Conservation (phyloP, 1,140 invertebrate genomes). For the Drosophila paulistorum region DNA sequence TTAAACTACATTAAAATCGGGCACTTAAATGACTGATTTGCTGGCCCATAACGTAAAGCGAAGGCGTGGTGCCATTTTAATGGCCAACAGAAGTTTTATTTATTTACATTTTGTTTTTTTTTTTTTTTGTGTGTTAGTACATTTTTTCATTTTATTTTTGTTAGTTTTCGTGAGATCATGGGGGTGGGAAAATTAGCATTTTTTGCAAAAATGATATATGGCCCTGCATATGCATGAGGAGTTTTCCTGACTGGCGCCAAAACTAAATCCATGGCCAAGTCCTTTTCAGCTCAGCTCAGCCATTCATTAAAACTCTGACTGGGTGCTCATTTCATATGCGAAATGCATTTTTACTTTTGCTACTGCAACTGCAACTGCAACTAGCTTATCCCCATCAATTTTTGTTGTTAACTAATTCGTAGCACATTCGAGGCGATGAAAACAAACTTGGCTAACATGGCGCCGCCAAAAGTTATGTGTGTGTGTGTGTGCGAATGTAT, state of each 20-base stretch:
- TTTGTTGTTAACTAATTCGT: conserved; percentile 68
- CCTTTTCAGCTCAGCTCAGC: conserved; percentile 38
- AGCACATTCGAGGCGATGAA: conserved; percentile 72
- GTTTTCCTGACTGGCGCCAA: conserved; percentile 38
- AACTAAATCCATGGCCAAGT: conserved; percentile 45
- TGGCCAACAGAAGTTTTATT: conserved; percentile 24
- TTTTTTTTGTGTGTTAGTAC: background rate
- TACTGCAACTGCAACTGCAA: conserved; percentile 20
- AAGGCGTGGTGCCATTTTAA: conserved; percentile 71
- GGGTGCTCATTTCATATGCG: conserved; percentile 64
- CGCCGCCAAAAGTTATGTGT: conserved; percentile 60
- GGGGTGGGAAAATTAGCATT: conserved; percentile 47
- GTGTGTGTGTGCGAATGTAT: background rate
- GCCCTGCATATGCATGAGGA: conserved; percentile 66
- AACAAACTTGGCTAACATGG: conserved; percentile 50
- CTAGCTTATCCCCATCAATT: conserved; percentile 73
- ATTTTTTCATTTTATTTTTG: background rate
- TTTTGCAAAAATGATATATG: conserved; percentile 63
- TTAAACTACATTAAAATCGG: conserved; percentile 54
- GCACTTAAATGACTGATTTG: conserved; percentile 60
- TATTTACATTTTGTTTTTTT: background rate
- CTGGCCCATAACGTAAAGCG: conserved; percentile 37
- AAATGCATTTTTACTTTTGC: conserved; percentile 49
- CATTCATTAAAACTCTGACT: conserved; percentile 72
- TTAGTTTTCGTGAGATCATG: conserved; percentile 13